These are phyloP conservation scores for Chloebia gouldiae DNA, from an alignment of 2,113 vertebrate genomes.

Conservation along the genomic window DNA sequence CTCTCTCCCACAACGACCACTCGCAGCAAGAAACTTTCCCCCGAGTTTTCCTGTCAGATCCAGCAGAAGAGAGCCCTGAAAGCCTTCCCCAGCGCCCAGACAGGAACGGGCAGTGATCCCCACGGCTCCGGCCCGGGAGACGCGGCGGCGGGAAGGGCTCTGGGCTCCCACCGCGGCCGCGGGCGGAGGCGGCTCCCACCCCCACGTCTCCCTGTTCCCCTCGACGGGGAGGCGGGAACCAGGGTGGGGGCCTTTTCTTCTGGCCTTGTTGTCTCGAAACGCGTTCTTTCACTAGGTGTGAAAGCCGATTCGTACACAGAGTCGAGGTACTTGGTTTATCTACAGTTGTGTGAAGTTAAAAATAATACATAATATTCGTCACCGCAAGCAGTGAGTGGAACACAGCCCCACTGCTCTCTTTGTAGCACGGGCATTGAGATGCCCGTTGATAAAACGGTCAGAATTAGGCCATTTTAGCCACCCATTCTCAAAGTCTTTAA, in stretches of 20 bases:
- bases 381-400: neutral
- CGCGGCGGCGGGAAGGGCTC: too few relatives aligned
- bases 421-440: neutral
- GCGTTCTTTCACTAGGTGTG: neutral
- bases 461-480: neutral
- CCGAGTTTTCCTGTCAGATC: neutral
- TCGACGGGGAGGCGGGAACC: neutral
- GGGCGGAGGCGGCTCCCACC: neutral
- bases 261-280: neutral
- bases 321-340: neutral
- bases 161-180: neutral
- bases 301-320: neutral
- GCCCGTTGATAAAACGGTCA: neutral
- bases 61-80: neutral
- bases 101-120: neutral
- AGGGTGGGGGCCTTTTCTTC: neutral
- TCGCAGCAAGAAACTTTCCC: neutral
- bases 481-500: neutral
- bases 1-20: neutral
- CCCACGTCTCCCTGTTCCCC: neutral
- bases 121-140: neutral
- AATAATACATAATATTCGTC: neutral
- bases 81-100: neutral
- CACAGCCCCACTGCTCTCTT: neutral
- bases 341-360: neutral